Evolutionary conservation across 2,113 vertebrate species (phyloP).

Genomic region (Perca fluviatilis): DNA sequence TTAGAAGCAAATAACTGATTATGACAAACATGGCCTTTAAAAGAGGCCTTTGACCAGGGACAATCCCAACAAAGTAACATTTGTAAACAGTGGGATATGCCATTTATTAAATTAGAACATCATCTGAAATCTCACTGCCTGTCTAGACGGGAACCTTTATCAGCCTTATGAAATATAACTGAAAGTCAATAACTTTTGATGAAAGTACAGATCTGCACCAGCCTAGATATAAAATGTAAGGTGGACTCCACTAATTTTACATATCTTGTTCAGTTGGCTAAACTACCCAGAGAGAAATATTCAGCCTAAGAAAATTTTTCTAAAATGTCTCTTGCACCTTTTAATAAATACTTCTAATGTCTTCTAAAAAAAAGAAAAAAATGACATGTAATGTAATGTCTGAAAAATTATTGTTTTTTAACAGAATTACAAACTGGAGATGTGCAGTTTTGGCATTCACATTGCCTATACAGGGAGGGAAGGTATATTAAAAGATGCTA

Average conservation of each 20-base stretch:
- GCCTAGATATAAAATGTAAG: constrained; percentile 10
- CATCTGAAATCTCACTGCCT: constrained; percentile 11
- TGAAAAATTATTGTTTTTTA: neutral
- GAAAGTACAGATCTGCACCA: constrained; percentile 1
- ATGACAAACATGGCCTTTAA: constrained; percentile 82
- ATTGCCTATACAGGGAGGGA: too few relatives aligned
- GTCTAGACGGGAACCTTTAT: constrained; percentile 18
- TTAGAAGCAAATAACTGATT: constrained; percentile 71
- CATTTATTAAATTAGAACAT: constrained; percentile 73
- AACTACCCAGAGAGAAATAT: neutral
- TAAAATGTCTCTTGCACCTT: neutral
- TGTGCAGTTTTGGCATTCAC: neutral
- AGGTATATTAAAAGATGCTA: too few relatives aligned
- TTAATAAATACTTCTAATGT: too few relatives aligned
- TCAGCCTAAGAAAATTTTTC: neutral
- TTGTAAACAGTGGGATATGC: constrained; percentile 68
- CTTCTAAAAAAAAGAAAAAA: neutral
- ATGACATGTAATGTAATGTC: too few relatives aligned
- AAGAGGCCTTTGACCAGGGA: constrained; percentile 78
- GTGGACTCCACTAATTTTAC: neutral
- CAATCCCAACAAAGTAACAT: constrained; percentile 77
- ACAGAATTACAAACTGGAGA: neutral
- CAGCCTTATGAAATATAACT: constrained; percentile 18
- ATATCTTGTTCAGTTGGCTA: constrained; percentile 2
- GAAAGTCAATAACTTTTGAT: constrained; percentile 38